A percentile compares a stretch with the other conserved stretches of the same genome.
Conservation (phyloP, 2,888 invertebrate genomes). For the Tinea semifulvella region DNA sequence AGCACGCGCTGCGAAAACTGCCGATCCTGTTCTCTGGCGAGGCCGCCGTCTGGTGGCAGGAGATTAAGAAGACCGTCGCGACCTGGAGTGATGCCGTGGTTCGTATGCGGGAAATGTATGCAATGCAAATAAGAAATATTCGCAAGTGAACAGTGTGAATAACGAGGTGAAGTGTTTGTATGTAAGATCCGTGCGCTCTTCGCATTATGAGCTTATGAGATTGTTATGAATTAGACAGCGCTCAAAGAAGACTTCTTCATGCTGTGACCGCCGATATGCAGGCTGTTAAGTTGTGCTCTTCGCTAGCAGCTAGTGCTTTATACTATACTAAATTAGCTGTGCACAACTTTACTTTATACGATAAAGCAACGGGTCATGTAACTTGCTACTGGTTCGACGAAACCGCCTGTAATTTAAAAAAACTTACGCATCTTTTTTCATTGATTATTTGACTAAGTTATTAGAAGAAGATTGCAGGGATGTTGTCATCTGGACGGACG, state of each 20-base stretch:
- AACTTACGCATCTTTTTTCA: conserved; percentile 24
- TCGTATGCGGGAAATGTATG: too few species aligned
- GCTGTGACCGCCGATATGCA: conserved; percentile 24
- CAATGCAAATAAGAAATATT: too few species aligned
- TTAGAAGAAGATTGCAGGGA: conserved; percentile 20
- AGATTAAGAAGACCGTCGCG: too few species aligned
- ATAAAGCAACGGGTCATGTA: conserved; percentile 21
- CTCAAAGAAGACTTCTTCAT: conserved; percentile 21
- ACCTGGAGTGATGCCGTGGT: too few species aligned
- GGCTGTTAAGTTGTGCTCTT: conserved; percentile 26
- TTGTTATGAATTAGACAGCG: too few species aligned
- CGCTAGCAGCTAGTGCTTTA: conserved; percentile 24
- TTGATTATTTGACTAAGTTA: conserved; percentile 23
- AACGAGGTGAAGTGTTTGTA: too few species aligned
- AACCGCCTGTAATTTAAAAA: conserved; percentile 23
- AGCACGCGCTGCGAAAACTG: too few species aligned
- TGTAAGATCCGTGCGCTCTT: too few species aligned
- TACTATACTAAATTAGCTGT: conserved; percentile 28
- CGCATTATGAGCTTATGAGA: too few species aligned
- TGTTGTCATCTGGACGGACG: conserved; percentile 22
- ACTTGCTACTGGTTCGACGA: conserved; percentile 26
- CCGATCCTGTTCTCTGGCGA: too few species aligned
- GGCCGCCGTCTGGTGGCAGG: too few species aligned
- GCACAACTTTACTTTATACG: conserved; percentile 27
- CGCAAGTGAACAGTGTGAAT: too few species aligned